Evolutionary conservation across 92 coral and sea anemone species (phyloP), one percentile per base, ranked within the genome.

Genomic region (Chrysogorgia sp.): DNA sequence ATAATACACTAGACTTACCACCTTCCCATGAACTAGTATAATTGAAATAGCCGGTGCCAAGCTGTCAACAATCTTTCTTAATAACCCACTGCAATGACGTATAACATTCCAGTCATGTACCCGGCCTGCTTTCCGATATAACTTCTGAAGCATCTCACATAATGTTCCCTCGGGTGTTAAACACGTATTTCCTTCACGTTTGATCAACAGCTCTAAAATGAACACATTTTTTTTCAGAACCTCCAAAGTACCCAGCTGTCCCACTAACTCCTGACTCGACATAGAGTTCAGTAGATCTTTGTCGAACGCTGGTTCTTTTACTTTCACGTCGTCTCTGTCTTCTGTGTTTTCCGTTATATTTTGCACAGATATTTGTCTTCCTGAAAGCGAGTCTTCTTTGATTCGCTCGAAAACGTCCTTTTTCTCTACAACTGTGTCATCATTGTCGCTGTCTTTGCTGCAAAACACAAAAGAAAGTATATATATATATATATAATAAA

Each of bases 41-140:
- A 96, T 91, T 13, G 97, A 91, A 63, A 93, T 93, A 14, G 96
- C 96, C 6, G 97, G 97, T 67, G 97, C 97, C 34, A 93, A 84
- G 74, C 97, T 93, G 82, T 93, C 97, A 6, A 86, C 96, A 14
- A 89, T 79, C 74, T 91, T 91, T 33, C 92, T 86, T 2, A 93
- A 92, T 60, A 93, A 72, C 55, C 96, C 97, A 12, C 96, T 92
- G n/a, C 97, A 96, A 57, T 96, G 85, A 7, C 97, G 91, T 19
- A 93, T 96, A 41, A 92, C 96, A 19, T 91, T 86, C 97, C 97
- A 93, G 71, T 91, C 92, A 58, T 84, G 84, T 34, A 91, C 96
- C 58, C 89, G 87, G 23, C 96, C 96, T 37, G 97, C 97, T 64
- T 89, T 83, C 23, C 86, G 86, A 69, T 93, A 93, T 6, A 93